A percentile compares a stretch with the other conserved stretches of the same genome.
Conservation (phyloP, 2,797 vertebrate genomes). For the Babyrousa celebensis region DNA sequence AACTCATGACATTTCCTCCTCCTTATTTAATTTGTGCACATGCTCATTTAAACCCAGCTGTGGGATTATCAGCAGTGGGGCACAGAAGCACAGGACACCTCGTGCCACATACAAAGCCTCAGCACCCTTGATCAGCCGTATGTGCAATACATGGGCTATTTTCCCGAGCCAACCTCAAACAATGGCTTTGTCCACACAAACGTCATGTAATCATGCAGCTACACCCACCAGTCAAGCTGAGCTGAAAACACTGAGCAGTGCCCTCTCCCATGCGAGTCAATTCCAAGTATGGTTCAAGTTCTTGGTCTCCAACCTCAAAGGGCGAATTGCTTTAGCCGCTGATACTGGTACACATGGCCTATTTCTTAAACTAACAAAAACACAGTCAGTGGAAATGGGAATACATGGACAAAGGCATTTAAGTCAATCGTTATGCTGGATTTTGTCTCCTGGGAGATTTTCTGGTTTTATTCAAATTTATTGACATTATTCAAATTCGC, state of each 20-base stretch:
- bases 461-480: background rate
- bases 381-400: rapidly evolving
- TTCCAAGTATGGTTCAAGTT: no score
- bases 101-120: background rate
- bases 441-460: background rate
- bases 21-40: background rate
- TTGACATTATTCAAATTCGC: background rate
- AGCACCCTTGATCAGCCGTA: slow-evolving; percentile 17
- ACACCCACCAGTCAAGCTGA: rapidly evolving
- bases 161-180: background rate
- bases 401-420: background rate
- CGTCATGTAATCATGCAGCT: rapidly evolving
- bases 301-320: rapidly evolving
- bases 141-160: rapidly evolving
- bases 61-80: rapidly evolving
- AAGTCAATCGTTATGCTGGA: background rate
- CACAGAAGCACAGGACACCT: background rate
- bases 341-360: rapidly evolving
- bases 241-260: rapidly evolving
- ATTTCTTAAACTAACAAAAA: background rate
- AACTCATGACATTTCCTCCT: background rate
- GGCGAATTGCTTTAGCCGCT: background rate
- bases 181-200: background rate
- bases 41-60: background rate
- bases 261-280: background rate